Evolutionary conservation across 1,140 invertebrate species (phyloP).

Genomic region (Drosophila santomea): DNA sequence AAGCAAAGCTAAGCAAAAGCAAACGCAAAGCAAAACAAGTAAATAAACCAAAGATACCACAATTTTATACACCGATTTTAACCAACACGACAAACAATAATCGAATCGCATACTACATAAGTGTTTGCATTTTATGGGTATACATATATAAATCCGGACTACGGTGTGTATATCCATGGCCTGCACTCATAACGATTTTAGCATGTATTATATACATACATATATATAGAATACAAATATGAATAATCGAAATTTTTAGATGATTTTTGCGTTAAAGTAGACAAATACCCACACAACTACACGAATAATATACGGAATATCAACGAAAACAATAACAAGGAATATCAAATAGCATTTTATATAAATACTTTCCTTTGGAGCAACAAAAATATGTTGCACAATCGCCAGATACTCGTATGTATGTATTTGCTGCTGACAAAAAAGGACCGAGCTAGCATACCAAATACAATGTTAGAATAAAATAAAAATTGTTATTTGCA

Average conservation of each 20-base stretch:
- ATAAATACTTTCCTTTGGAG: slow-evolving; percentile 9
- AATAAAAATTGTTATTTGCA: slow-evolving; percentile 69
- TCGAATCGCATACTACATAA: slow-evolving; percentile 58
- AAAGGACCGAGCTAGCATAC: slow-evolving; percentile 14
- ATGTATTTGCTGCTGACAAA: not conserved
- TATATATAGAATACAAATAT: slow-evolving; percentile 46
- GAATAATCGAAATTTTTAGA: slow-evolving; percentile 54
- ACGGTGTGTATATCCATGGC: slow-evolving; percentile 9
- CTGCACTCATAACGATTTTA: slow-evolving; percentile 37
- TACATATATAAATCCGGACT: not conserved
- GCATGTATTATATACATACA: slow-evolving; percentile 11
- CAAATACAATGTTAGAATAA: slow-evolving; percentile 45
- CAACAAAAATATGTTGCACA: slow-evolving; percentile 3
- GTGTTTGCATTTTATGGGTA: slow-evolving; percentile 36
- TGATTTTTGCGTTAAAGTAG: slow-evolving; percentile 57
- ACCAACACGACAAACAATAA: slow-evolving; percentile 52
- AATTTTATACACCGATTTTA: slow-evolving; percentile 84
- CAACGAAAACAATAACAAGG: slow-evolving; percentile 52
- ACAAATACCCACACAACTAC: slow-evolving; percentile 33
- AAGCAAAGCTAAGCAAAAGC: slow-evolving; percentile 22
- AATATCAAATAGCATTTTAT: slow-evolving; percentile 40
- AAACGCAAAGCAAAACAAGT: slow-evolving; percentile 25
- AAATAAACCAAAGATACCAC: slow-evolving; percentile 52
- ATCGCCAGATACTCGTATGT: not conserved
- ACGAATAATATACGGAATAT: slow-evolving; percentile 46